phyloP scores from a whole-genome alignment of 2,888 invertebrate genomes.

The Tinea pellionella region DNA sequence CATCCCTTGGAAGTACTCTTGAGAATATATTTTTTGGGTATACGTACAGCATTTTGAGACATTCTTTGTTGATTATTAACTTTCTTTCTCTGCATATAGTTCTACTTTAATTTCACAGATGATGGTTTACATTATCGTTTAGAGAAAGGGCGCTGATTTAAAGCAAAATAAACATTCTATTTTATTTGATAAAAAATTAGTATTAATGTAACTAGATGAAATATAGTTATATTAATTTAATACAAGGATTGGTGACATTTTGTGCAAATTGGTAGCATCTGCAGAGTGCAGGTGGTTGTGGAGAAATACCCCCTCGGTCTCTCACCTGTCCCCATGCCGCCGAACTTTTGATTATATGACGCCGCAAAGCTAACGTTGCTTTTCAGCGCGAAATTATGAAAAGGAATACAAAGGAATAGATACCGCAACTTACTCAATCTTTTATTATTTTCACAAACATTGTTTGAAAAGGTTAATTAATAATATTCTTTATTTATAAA shows the following conservation, averaged over 20 bases:
- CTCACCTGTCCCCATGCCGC: conserved; percentile 17
- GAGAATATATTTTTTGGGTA: neutral
- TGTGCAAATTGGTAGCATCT: conserved; percentile 50
- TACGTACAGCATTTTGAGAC: neutral
- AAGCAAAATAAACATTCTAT: no score
- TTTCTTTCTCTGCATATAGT: neutral
- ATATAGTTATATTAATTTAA: conserved; percentile 3
- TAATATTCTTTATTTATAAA: no score
- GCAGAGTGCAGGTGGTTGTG: conserved; percentile 20
- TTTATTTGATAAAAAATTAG: no score
- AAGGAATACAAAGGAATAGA: neutral
- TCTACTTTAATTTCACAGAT: conserved; percentile 2
- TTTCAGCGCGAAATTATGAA: neutral
- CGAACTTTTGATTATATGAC: conserved; percentile 36
- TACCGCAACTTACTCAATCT: neutral
- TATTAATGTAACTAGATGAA: neutral
- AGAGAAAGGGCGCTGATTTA: no score
- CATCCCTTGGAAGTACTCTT: neutral
- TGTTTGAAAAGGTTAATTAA: no score
- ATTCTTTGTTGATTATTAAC: neutral
- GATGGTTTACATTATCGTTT: neutral
- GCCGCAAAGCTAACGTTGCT: conserved; percentile 15
- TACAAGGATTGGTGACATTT: conserved; percentile 44
- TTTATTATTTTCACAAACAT: neutral
- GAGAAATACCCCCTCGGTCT: conserved; percentile 9